These are phyloP conservation scores for Eilema caniola DNA, from an alignment of 2,888 invertebrate species.

Conservation along the genomic window DNA sequence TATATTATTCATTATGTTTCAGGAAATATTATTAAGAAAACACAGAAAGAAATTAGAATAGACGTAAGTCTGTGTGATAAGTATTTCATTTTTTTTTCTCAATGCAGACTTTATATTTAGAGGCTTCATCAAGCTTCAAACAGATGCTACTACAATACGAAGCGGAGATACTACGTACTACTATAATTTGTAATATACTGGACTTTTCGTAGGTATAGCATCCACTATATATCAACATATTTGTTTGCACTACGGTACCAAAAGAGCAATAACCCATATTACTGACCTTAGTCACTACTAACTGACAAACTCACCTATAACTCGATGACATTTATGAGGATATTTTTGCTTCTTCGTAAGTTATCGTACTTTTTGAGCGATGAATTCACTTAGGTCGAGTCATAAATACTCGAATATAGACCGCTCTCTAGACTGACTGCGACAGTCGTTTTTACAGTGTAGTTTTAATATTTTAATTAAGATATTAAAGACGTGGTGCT, in stretches of 20 bases:
- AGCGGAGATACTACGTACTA: neutral
- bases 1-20: too few relatives aligned
- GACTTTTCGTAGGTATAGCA: conserved; percentile 3
- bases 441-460: neutral
- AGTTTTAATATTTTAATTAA: neutral
- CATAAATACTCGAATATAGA: neutral
- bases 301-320: conserved; percentile 19
- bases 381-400: neutral
- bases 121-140: neutral
- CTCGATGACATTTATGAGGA: conserved; percentile 33
- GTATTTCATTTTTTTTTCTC: too few relatives aligned
- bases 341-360: neutral
- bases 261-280: conserved; percentile 57
- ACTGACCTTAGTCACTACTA: conserved; percentile 54
- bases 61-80: too few relatives aligned
- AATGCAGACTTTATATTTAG: too few relatives aligned
- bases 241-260: conserved; percentile 42
- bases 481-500: neutral
- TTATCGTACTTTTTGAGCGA: neutral
- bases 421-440: too few relatives aligned
- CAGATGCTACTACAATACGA: too few relatives aligned
- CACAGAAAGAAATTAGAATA: too few relatives aligned
- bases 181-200: too few relatives aligned
- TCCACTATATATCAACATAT: conserved; percentile 26
- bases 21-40: too few relatives aligned